Percentiles rank a stretch among this genome's conserved stretches.
phyloP scores from a whole-genome alignment of 1,140 invertebrate species.

The Ptiloglossa arizonensis region DNA sequence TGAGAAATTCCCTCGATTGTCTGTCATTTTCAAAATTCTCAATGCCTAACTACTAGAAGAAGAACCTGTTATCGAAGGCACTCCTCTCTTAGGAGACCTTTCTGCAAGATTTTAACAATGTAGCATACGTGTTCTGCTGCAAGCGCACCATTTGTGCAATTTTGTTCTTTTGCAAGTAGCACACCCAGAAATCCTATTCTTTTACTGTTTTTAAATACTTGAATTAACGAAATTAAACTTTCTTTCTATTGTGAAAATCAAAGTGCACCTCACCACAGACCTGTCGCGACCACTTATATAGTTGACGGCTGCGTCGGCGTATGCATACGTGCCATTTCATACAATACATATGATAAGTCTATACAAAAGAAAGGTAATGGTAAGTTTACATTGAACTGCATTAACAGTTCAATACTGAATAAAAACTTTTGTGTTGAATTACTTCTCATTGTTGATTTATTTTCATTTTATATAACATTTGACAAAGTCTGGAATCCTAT shows the following conservation, averaged over 20 bases:
- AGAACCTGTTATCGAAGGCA: conserved; percentile 67
- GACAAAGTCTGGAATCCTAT: neutral
- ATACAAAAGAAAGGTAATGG: neutral
- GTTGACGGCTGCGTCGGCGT: conserved; percentile 14
- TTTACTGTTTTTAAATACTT: neutral
- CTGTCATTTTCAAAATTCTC: conserved; percentile 74
- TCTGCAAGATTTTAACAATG: conserved; percentile 68
- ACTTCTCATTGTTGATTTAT: neutral
- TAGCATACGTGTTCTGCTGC: conserved; percentile 61
- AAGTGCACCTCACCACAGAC: conserved; percentile 28
- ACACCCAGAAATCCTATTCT: neutral
- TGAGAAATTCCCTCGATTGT: conserved; percentile 79
- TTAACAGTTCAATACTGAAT: neutral
- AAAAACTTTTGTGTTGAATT: neutral
- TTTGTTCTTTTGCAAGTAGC: conserved; percentile 27
- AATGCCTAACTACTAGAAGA: conserved; percentile 36
- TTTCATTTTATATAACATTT: conserved; percentile 7
- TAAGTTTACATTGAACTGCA: conserved; percentile 16
- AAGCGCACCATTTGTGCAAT: conserved; percentile 70
- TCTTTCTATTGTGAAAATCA: neutral
- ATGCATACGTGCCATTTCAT: conserved; percentile 17
- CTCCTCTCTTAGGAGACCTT: conserved; percentile 75
- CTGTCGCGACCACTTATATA: conserved; percentile 36
- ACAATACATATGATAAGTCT: neutral
- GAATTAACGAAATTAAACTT: neutral